A percentile compares a stretch with the other conserved stretches of the same genome.
These are phyloP conservation scores for Glaucomys volans DNA, from an alignment of 2,113 vertebrate genomes.

Conservation along the genomic window DNA sequence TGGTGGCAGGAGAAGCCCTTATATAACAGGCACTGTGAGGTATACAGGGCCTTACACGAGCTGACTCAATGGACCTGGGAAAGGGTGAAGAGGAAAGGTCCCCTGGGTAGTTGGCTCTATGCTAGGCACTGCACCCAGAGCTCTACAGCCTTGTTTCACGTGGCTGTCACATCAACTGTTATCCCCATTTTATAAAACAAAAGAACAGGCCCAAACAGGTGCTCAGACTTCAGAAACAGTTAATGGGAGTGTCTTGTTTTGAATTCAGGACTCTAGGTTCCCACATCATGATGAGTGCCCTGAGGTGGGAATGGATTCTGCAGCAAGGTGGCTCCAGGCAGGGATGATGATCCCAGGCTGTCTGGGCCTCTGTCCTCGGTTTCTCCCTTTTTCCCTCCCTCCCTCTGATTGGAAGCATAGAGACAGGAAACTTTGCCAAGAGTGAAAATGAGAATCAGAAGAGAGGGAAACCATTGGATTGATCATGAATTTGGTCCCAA, in stretches of 20 bases:
- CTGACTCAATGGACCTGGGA: not conserved
- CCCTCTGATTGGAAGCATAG: not conserved
- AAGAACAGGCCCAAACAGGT: not conserved
- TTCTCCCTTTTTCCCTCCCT: not conserved
- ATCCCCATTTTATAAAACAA: not conserved
- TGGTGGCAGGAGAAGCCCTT: conserved; percentile 33
- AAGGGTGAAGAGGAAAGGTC: not conserved
- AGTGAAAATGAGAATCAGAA: not conserved
- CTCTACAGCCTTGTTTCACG: not conserved
- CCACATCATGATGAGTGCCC: not conserved
- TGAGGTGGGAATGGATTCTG: not conserved
- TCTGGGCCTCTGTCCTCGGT: not conserved
- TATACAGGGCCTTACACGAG: not conserved
- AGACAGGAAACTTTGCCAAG: not conserved
- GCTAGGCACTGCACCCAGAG: not conserved
- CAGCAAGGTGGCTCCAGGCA: not conserved
- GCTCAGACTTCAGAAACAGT: not conserved
- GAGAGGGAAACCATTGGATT: not conserved
- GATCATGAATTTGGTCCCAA: not conserved
- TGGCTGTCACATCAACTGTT: not conserved
- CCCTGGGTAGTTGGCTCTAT: not conserved
- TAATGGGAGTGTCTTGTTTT: not conserved
- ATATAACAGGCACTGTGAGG: conserved; percentile 1
- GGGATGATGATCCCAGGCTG: not conserved
- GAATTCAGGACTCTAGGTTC: not conserved